Conservation (phyloP, 2,888 invertebrate species). For the Acleris holmiana region DNA sequence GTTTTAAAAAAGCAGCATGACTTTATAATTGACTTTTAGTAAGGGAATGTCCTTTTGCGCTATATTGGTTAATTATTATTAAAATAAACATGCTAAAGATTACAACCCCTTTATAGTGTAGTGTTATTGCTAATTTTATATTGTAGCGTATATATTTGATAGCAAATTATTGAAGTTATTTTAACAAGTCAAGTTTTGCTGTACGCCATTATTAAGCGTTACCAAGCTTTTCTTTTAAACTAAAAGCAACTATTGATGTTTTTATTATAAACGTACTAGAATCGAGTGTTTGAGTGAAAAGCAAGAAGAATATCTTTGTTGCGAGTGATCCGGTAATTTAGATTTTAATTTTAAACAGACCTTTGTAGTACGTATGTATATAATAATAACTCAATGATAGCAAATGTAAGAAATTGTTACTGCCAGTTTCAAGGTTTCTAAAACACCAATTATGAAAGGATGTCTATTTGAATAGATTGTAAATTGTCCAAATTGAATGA, state of each 20-base stretch:
- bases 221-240: slow-evolving; percentile 52
- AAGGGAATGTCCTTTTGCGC: slow-evolving; percentile 2
- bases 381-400: slow-evolving; percentile 44
- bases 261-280: slow-evolving; percentile 7
- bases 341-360: no score
- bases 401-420: slow-evolving; percentile 67
- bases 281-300: background rate
- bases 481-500: slow-evolving; percentile 54
- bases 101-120: slow-evolving; percentile 54
- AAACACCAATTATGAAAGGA: slow-evolving; percentile 67
- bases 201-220: slow-evolving; percentile 56
- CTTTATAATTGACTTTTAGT: slow-evolving; percentile 12
- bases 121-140: slow-evolving; percentile 60
- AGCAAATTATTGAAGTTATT: slow-evolving; percentile 66
- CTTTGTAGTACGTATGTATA: slow-evolving; percentile 6
- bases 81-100: slow-evolving; percentile 23
- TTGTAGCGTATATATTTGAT: slow-evolving; percentile 62
- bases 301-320: background rate
- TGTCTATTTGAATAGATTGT: slow-evolving; percentile 54
- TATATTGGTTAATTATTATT: slow-evolving; percentile 15
- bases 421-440: slow-evolving; percentile 79
- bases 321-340: background rate
- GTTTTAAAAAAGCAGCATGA: slow-evolving; percentile 16
- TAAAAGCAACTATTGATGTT: slow-evolving; percentile 25
- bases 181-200: slow-evolving; percentile 55